phyloP scores from a whole-genome alignment of 2,113 vertebrate species.

The Callochromis pleurospilus region DNA sequence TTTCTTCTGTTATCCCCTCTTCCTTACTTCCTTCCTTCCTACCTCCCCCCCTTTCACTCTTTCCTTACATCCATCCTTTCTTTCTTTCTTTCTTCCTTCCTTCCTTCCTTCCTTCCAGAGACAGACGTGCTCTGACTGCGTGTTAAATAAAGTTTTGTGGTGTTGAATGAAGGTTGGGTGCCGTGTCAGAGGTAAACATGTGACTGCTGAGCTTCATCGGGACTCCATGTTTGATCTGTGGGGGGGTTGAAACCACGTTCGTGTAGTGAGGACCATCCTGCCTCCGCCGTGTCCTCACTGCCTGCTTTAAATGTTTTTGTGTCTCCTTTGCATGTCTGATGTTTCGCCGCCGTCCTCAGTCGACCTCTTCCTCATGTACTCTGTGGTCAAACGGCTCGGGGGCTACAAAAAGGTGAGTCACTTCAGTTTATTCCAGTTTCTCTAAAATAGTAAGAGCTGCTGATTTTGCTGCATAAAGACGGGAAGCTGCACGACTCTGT shows the following conservation, averaged over 20 bases:
- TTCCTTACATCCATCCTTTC: neutral
- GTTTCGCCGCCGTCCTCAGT: slow-evolving; percentile 51
- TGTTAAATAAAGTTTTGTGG: neutral
- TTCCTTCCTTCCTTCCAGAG: neutral
- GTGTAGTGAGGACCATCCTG: neutral
- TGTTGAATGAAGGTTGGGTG: neutral
- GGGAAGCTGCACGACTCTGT: neutral
- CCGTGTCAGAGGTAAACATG: neutral
- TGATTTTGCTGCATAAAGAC: neutral
- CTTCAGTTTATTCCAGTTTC: neutral
- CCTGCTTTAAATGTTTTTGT: neutral
- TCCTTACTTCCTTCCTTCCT: neutral
- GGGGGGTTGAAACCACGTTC: too few relatives aligned
- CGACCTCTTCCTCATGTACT: slow-evolving; percentile 77
- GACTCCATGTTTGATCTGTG: neutral
- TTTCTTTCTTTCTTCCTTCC: neutral
- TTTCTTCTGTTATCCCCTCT: too few relatives aligned
- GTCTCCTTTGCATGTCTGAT: neutral
- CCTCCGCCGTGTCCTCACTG: neutral
- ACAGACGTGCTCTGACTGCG: neutral
- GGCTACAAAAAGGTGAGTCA: slow-evolving; percentile 71
- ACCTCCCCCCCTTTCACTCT: neutral
- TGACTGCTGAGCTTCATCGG: neutral
- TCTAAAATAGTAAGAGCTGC: neutral
- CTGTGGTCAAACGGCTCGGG: slow-evolving; percentile 71